Conservation (phyloP, 2,797 vertebrate genomes). For the Xiphorhynchus erythropygius region DNA sequence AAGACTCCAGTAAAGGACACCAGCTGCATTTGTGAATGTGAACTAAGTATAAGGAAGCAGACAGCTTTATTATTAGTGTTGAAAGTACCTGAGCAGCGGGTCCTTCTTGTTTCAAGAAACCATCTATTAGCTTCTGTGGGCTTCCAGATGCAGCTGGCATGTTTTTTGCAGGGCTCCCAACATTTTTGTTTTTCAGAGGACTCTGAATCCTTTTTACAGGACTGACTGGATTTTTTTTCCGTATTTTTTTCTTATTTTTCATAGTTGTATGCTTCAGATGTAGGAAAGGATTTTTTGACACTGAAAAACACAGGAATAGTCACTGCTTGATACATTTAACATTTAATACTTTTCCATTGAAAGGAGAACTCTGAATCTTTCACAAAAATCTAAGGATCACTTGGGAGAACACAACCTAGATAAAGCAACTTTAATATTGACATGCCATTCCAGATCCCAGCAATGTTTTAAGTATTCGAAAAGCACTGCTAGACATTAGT, state of each 20-base stretch:
- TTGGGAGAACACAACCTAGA: neutral
- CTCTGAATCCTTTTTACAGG: constrained; percentile 85
- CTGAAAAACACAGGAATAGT: constrained; percentile 63
- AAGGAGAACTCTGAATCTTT: neutral
- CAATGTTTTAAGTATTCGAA: neutral
- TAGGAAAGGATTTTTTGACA: constrained; percentile 84
- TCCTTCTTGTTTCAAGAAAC: constrained; percentile 79
- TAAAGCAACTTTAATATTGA: neutral
- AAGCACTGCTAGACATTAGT: neutral
- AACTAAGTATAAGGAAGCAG: neutral
- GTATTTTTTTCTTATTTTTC: constrained; percentile 84
- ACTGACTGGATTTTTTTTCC: constrained; percentile 83
- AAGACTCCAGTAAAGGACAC: neutral
- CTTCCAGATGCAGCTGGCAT: constrained; percentile 57
- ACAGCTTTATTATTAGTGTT: neutral
- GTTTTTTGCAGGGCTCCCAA: constrained; percentile 82
- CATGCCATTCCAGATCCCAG: neutral
- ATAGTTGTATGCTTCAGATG: constrained; percentile 82
- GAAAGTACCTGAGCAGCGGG: constrained; percentile 78
- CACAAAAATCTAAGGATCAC: neutral
- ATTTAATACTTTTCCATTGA: neutral
- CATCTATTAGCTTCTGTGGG: constrained; percentile 81
- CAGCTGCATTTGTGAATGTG: neutral
- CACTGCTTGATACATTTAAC: neutral
- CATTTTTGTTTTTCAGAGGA: constrained; percentile 83